phyloP scores from a whole-genome alignment of 2,113 vertebrate species.

The Colius striatus region DNA sequence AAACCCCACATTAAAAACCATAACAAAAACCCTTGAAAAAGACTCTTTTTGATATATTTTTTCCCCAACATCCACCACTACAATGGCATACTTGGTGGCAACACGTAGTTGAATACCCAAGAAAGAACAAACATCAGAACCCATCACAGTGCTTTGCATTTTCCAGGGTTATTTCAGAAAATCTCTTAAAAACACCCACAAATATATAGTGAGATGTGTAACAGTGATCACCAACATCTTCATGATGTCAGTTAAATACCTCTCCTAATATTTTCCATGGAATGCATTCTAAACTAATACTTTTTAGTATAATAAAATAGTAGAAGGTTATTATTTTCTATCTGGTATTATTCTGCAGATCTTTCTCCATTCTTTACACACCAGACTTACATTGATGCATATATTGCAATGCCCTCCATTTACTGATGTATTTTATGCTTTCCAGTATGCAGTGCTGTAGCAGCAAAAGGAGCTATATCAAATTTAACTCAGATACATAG shows the following conservation, averaged over 20 bases:
- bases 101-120: not conserved
- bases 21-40: not conserved
- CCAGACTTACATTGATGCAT: not conserved
- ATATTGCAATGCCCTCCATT: not conserved
- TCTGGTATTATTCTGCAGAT: not conserved
- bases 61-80: not conserved
- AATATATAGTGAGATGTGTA: rapidly evolving
- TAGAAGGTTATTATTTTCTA: not conserved
- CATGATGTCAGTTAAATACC: not conserved
- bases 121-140: not conserved
- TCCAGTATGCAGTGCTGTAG: not conserved
- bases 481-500: not conserved
- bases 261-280: not conserved
- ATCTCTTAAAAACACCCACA: not conserved
- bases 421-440: not conserved
- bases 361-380: not conserved
- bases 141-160: not conserved
- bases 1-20: rapidly evolving
- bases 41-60: not conserved
- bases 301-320: not conserved
- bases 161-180: not conserved
- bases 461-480: not conserved
- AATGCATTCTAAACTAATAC: not conserved
- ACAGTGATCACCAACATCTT: not conserved
- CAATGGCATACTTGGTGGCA: not conserved